Evolutionary conservation across 2,113 vertebrate genomes (phyloP).

Genomic region (Pollachius pollachius): DNA sequence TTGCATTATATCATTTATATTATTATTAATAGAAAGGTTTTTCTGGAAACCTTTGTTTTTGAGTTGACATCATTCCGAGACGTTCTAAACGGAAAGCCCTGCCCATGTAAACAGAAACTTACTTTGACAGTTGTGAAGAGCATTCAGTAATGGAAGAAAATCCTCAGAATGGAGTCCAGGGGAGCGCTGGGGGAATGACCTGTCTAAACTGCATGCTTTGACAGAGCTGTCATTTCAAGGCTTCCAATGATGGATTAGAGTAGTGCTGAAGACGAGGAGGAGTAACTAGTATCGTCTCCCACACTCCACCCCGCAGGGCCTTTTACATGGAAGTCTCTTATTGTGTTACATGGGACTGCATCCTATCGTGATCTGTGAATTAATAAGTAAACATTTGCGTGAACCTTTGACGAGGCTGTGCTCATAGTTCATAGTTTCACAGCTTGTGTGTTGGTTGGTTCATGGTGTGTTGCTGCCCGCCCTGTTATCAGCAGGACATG

Average conservation of each 20-base stretch:
- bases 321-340: neutral
- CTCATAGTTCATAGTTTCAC: no score
- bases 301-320: neutral
- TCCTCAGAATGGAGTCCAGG: conserved; percentile 46
- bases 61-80: no score
- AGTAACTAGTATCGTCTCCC: neutral
- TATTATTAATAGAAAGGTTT: no score
- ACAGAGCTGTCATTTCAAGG: conserved; percentile 13
- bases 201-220: conserved; percentile 27
- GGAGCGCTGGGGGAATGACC: conserved; percentile 29
- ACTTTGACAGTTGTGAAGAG: conserved; percentile 54
- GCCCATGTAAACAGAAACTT: conserved; percentile 16
- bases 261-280: neutral
- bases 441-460: no score
- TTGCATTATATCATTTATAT: no score
- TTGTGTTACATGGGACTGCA: neutral
- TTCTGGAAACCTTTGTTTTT: no score
- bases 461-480: no score
- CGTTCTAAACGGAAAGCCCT: no score
- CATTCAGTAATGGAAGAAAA: conserved; percentile 57
- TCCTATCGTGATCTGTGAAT: neutral
- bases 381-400: neutral
- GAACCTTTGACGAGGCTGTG: neutral
- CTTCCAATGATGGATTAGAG: conserved; percentile 14
- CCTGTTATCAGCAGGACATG: no score